Evolutionary conservation across 2,888 invertebrate genomes (phyloP).

Genomic region (Chrysomela aeneicollis): DNA sequence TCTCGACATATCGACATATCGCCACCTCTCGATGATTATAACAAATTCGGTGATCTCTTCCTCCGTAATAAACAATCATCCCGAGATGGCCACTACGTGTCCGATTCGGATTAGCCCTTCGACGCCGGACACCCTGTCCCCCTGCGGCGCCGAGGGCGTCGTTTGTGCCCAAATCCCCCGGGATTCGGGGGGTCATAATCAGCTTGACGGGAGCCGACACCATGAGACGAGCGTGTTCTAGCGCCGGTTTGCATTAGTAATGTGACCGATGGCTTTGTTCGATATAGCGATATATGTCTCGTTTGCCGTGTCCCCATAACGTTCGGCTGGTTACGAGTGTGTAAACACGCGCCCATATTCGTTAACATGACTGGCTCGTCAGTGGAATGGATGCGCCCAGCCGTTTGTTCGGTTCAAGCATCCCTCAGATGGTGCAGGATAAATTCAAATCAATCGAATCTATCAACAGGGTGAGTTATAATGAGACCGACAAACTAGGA

Average conservation of each 20-base stretch:
- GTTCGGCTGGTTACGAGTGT: constrained; percentile 41
- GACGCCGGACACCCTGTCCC: constrained; percentile 25
- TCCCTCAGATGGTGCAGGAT: too few relatives aligned
- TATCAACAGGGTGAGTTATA: too few relatives aligned
- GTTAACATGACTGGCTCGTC: constrained; percentile 27
- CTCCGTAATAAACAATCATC: too few relatives aligned
- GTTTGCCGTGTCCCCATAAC: constrained; percentile 46
- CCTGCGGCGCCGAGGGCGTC: constrained; percentile 20
- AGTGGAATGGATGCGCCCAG: constrained; percentile 6
- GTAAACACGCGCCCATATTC: constrained; percentile 41
- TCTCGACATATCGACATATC: too few relatives aligned
- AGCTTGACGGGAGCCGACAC: constrained; percentile 49
- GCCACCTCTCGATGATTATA: too few relatives aligned
- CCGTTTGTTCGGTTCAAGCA: not conserved
- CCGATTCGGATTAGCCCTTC: not conserved
- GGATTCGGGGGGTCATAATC: constrained; percentile 46
- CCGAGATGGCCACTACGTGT: too few relatives aligned
- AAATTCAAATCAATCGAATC: too few relatives aligned
- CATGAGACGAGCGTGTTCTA: constrained; percentile 51
- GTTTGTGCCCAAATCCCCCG: constrained; percentile 17
- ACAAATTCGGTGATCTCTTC: too few relatives aligned
- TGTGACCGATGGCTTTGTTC: constrained; percentile 56
- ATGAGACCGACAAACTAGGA: too few relatives aligned
- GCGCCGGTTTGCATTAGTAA: constrained; percentile 57
- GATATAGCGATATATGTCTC: constrained; percentile 54